Base-by-base conservation (phyloP, 2,113 vertebrate species). In the Orycteropus afer region DNA sequence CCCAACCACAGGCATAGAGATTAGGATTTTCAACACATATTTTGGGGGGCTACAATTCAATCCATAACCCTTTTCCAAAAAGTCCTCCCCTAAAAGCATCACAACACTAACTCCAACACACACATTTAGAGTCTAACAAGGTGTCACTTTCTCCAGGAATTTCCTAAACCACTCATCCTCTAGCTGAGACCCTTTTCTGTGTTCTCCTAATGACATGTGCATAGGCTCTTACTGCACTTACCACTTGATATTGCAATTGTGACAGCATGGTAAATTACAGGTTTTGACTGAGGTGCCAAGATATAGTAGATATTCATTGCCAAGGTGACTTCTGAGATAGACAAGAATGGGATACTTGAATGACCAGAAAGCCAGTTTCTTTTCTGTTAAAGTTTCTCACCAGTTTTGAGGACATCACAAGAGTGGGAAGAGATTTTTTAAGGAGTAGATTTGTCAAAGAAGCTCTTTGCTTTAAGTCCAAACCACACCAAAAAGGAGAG, bases 251-350 rank as follows among this genome's bases (percentile, higher is more conserved):
- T 37, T 59, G 59, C 71, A 76, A 42, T 77, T 77, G 27, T 80
- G n/a, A 29, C 57, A 74, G 40, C 51, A 71, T 87, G 32, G 82
- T 92, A 59, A 94, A 59, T 59, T n/a, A 76, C 5, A 10, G 73
- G 15, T 63, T 63, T 71, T 90, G 47, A 87, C 83, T 45, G 83
- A 80, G 42, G 25, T 88, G 20, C n/a, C 84, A 93, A 91, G 65
- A 63, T 42, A 67, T 37, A 51, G 53, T 85, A 45, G 4, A 13
- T 91, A 67, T 85, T 45, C 93, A 32, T 88, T 91, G 91, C n/a
- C 32, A 67, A 80, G n/a, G 29, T 67, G 61, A 87, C 53, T 88
- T 15, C 84, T 61, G 57, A 88, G 40, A 34, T 69, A 79, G n/a
- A 45, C 71, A 78, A 89, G 88, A 79, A 73, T 59, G 34, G 78